Base-by-base conservation (phyloP, 2,113 vertebrate genomes). In the Felis chaus region DNA sequence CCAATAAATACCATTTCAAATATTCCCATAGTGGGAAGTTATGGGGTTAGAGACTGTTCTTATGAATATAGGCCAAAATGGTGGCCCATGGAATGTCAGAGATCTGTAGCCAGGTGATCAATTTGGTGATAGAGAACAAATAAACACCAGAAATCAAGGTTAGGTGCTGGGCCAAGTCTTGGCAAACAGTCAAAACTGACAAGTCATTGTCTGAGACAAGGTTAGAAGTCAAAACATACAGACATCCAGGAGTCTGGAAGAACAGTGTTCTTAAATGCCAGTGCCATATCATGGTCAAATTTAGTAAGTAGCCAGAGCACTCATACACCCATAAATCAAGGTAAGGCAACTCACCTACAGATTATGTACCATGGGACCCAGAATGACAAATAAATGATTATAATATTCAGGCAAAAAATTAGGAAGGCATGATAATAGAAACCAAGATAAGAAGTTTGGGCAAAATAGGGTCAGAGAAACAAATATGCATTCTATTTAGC, bases 91-190 rank as follows among this genome's bases (percentile, higher is more conserved):
- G 25, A 7, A 91, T 91, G 27, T 80, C n/a, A 89, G 39, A 94
- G 16, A 25, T 87, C 16, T 53, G 18, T 25, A 61, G 6, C 27
- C 39, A 71, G 33, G 48, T 82, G 29, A 90, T 73, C 33, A 61
- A 8, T 85, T 57, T 97, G 69, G n/a, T 92, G 23, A 39, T 23
- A 76, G 16, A 95, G 50, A 66, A 96, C 15, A 92, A 69, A 93
- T 55, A 27, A 63, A 86, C 31, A 74, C 71, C 36, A 31, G 25
- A 96, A 76, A 48, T 84, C 68, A 96, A 86, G 48, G n/a, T 89
- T 61, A 89, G 29, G 36, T 86, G 5, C 4, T 63, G 1, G 15
- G 15, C 78, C 84, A 87, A 95, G 27, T 83, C 63, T 96, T 94
- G n/a, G 45, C 4, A 91, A 90, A 14, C 19, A 50, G 45, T 92